phyloP scores from a whole-genome alignment of 2,888 invertebrate genomes.

The Creontiades dilutus region DNA sequence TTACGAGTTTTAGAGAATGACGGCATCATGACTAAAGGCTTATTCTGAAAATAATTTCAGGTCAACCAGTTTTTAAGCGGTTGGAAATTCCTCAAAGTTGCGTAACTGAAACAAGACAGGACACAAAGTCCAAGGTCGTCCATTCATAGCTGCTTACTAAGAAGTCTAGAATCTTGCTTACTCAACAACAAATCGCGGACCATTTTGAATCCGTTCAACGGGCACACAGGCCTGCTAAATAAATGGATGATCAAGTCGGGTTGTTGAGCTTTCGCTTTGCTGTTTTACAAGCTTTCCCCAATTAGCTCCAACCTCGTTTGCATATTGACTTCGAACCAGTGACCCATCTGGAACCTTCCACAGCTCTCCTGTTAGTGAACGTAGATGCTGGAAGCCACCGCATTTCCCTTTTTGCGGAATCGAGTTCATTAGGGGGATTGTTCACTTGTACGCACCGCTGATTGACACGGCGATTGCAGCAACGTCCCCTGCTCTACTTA shows the following conservation, averaged over 20 bases:
- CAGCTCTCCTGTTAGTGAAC: neutral
- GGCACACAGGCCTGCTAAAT: no score
- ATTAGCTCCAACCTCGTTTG: neutral
- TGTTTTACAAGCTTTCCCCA: slow-evolving; percentile 18
- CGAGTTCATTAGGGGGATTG: neutral
- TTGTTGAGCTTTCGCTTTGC: neutral
- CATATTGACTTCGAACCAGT: neutral
- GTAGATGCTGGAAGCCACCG: neutral
- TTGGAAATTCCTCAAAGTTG: slow-evolving; percentile 19
- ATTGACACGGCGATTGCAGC: neutral
- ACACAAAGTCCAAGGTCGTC: slow-evolving; percentile 26
- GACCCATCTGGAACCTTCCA: slow-evolving; percentile 13
- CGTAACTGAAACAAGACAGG: slow-evolving; percentile 18
- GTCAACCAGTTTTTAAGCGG: slow-evolving; percentile 15
- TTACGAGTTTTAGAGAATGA: neutral
- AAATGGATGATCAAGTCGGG: neutral
- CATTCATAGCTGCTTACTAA: neutral
- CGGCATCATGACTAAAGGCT: neutral
- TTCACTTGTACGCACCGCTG: neutral
- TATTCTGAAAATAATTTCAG: slow-evolving; percentile 8
- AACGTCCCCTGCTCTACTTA: neutral
- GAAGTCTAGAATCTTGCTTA: neutral
- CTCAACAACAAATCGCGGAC: neutral
- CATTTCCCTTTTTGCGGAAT: neutral
- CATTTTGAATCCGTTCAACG: no score